Evolutionary conservation across 2,113 vertebrate species (phyloP), one percentile per base, ranked within the genome.

Genomic region (Lutjanus erythropterus): DNA sequence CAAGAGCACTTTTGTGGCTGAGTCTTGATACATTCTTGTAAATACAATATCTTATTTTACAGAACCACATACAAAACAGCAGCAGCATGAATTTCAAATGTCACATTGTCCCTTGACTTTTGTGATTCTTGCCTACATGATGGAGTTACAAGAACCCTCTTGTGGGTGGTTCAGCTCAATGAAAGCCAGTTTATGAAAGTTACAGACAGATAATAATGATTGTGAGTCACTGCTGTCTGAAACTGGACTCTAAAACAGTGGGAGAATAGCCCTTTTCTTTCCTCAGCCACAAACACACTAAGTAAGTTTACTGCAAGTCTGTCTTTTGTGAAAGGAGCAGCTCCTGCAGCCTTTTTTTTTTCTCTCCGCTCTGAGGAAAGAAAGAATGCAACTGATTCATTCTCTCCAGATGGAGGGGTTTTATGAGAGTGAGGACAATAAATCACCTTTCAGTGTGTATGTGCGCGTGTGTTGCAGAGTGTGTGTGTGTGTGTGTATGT

Each of bases 331-430:
- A 83, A 81, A 55, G 47, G 39, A 67, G 39, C 60, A 71, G 66
- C 62, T 67, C 80, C 47, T 71, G 16, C 50, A 67, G 66, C 42
- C 61, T 29, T 76, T 85, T 73, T 82, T 55, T 53, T 42, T 21
- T 74, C 70, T 76, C 70, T 75, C 37, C 6, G 19, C 78, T 80
- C 39, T 69, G 71, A 80, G 82, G 74, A 88, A 82, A 90, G 84
- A 78, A 91, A 81, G 88, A 94, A 94, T 93, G 87, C 37, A 31
- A 71, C 89, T 75, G 83, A 91, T 91, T 93, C 91, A 86, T 92
- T 92, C 80, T 70, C 67, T 86, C 86, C 93, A 90, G 89, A 91
- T 90, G 87, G 77, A 81, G 56, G 46, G 12, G 25, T 74, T 90
- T 90, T 84, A 83, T 83, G 68, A 61, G 71, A 78, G 76, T 44